These are phyloP conservation scores for Nanorana parkeri DNA, from an alignment of 2,113 vertebrate species.

Conservation along the genomic window DNA sequence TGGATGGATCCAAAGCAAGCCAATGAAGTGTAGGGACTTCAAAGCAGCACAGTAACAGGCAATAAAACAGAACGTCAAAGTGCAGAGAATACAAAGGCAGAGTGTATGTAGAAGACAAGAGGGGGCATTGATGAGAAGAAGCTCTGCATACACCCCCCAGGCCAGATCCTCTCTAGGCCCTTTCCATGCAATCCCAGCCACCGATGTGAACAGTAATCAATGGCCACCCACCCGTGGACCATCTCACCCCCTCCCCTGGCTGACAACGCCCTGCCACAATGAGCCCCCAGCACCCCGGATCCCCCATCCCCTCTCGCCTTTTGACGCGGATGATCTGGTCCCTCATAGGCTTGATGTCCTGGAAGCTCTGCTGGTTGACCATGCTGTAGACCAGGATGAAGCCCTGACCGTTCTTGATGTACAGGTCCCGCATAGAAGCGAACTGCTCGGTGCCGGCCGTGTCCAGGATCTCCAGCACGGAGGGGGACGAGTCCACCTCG, in stretches of 20 bases:
- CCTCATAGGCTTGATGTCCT: slow-evolving; percentile 95
- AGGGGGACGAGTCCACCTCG: slow-evolving; percentile 94
- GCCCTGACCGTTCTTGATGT: slow-evolving; percentile 96
- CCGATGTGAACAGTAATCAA: too few species aligned
- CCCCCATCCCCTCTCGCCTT: slow-evolving; percentile 75
- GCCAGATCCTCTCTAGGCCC: too few species aligned
- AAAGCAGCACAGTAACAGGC: not conserved
- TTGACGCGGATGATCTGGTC: slow-evolving; percentile 97
- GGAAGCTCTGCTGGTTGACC: slow-evolving; percentile 96
- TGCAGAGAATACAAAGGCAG: too few species aligned
- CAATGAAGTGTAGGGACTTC: not conserved
- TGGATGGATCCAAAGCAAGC: not conserved
- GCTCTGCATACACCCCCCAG: too few species aligned
- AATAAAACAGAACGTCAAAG: not conserved
- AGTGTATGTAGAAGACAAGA: too few species aligned
- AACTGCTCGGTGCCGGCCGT: slow-evolving; percentile 96
- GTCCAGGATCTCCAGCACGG: slow-evolving; percentile 94
- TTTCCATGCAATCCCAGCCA: not conserved
- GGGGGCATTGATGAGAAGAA: too few species aligned
- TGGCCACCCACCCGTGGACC: too few species aligned
- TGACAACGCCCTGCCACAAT: slow-evolving; percentile 42
- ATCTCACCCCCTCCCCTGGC: not conserved
- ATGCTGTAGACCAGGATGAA: slow-evolving; percentile 96
- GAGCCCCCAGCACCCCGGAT: not conserved
- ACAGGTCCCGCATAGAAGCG: slow-evolving; percentile 95